Evolutionary conservation across 2,113 vertebrate genomes (phyloP).

Genomic region (Microcebus jonahi): DNA sequence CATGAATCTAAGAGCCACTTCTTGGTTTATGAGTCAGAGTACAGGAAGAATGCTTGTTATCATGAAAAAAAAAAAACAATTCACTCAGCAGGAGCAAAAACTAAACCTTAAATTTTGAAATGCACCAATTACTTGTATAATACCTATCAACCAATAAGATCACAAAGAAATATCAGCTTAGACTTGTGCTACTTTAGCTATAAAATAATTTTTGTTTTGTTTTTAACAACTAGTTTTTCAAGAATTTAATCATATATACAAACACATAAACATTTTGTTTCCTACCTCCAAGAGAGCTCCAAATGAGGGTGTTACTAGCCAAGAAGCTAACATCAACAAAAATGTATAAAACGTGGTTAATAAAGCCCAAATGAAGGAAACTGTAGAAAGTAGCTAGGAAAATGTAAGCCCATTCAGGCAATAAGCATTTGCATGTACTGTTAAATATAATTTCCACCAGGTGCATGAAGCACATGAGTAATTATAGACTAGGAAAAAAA

Average conservation of each 20-base stretch:
- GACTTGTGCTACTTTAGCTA: neutral
- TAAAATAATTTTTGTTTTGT: neutral
- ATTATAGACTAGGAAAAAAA: constrained; percentile 18
- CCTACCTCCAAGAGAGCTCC: neutral
- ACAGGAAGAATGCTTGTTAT: neutral
- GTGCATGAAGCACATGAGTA: constrained; percentile 45
- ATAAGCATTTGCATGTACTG: constrained; percentile 26
- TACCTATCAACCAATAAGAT: neutral
- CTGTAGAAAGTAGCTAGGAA: neutral
- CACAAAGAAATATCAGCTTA: neutral
- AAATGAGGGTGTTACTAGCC: neutral
- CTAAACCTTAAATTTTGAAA: neutral
- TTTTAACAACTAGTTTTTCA: neutral
- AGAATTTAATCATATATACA: neutral
- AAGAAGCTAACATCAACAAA: neutral
- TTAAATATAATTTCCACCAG: constrained; percentile 60
- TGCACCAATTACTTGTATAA: neutral
- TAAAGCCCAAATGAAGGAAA: constrained; percentile 13
- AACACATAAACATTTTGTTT: neutral
- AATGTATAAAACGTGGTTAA: neutral
- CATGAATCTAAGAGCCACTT: neutral
- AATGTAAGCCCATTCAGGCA: constrained; percentile 1
- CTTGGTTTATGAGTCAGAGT: neutral
- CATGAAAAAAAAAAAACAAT: neutral
- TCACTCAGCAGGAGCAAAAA: neutral